Base-by-base conservation (phyloP, 2,888 invertebrate species). In the Bellardia bayeri region DNA sequence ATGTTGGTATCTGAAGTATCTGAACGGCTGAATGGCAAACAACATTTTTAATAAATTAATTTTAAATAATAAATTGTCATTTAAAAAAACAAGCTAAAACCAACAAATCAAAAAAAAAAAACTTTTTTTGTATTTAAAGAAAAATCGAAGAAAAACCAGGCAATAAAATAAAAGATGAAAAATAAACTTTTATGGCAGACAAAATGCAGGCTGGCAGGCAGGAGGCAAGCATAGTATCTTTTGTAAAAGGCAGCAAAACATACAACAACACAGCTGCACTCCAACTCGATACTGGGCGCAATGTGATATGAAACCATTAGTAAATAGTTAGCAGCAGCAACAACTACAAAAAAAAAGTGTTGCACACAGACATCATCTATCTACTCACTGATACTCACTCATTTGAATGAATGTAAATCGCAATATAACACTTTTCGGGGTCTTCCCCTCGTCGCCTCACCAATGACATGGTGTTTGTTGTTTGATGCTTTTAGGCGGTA, bases 21-120 rank as follows among this genome's bases (percentile, higher is more conserved):
- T 64, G 42, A 81, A 37, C 6, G 37, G 63, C 64, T n/a, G 14
- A 69, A 82, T 16, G 56, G n/a, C 45, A 71, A 72, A 66, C 61
- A 79, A 74, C 58, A 82, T 61, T 83, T 45, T 83, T 80, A 83
- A 87, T 81, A 83, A 83, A 87, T 87, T 87, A 80, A 81, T 83
- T 87, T 76, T 33, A 83, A 81, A 72, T 81, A 80, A 83, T 76
- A 81, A 87, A 87, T 83, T 83, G 83, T 80, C 86, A 87, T 80
- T 83, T 76, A 23, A 49, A 8, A 54, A 42, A 58, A 74, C 16
- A 71, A 16, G 0, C 33, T n/a, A 54, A 71, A 37, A 42, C 13
- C 33, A 51, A 23, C 0, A 23, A 23, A 23, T 23, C 23, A 33
- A 30, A 54, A 14, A 63, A 69, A 11, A 40, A 1, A 54, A 23